These are phyloP conservation scores for Entomobrya proxima DNA, from an alignment of 2,888 invertebrate species.

Conservation along the genomic window DNA sequence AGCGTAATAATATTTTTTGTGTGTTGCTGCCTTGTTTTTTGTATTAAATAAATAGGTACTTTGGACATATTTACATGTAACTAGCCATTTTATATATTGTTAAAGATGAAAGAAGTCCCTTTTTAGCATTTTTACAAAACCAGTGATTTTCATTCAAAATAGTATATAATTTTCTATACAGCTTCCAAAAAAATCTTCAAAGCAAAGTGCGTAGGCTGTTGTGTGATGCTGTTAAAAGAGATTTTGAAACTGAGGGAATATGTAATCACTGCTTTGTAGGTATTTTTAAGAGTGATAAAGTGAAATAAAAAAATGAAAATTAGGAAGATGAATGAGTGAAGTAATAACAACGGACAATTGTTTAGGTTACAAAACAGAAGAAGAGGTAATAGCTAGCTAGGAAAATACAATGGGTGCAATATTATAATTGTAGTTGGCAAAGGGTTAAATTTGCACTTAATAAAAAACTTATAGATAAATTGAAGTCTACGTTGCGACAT, in stretches of 20 bases:
- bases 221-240: background rate
- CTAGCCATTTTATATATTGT: no score
- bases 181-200: background rate
- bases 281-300: background rate
- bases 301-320: background rate
- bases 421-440: background rate
- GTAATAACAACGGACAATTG: background rate
- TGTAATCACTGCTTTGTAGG: background rate
- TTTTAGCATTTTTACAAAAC: no score
- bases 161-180: slow-evolving; percentile 29
- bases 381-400: no score
- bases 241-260: background rate
- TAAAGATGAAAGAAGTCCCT: no score
- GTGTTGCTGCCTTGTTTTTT: no score
- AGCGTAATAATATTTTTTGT: no score
- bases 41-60: no score
- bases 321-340: no score
- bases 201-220: background rate
- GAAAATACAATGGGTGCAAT: no score
- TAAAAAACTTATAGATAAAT: no score
- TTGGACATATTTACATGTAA: no score
- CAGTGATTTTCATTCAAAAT: slow-evolving; percentile 41
- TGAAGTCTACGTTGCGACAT: no score
- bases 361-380: background rate
- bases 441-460: slow-evolving; percentile 1